These are phyloP conservation scores for Leptarthrus brevirostris DNA, from an alignment of 2,888 invertebrate genomes.

Conservation along the genomic window DNA sequence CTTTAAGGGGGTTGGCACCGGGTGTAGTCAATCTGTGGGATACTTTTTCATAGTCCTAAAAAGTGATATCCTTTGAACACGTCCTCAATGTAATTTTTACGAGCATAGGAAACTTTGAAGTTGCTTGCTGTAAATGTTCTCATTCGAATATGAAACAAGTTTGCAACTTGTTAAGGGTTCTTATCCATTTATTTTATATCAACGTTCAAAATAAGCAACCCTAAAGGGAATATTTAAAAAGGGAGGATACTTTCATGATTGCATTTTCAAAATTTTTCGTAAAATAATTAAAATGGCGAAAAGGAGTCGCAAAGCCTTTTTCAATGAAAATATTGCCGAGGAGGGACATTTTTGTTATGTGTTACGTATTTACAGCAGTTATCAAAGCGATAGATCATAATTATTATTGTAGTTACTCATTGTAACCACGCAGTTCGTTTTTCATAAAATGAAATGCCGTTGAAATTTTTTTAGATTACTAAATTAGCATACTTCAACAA, in stretches of 20 bases:
- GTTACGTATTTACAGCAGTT: no score
- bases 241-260: not conserved
- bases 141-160: conserved; percentile 35
- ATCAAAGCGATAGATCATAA: no score
- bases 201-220: not conserved
- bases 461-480: no score
- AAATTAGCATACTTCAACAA: no score
- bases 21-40: conserved; percentile 3
- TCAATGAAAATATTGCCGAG: no score
- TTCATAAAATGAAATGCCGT: no score
- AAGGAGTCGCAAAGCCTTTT: no score
- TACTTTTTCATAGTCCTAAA: not conserved
- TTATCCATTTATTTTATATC: not conserved
- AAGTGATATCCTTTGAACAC: conserved; percentile 1
- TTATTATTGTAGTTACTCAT: no score
- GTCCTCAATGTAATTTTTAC: conserved; percentile 1
- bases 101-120: not conserved
- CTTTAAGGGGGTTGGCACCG: conserved; percentile 50
- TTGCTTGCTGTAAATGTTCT: not conserved
- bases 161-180: conserved; percentile 37
- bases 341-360: no score
- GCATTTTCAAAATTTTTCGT: no score
- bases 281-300: no score
- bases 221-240: not conserved
- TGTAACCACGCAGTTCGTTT: no score